Base-by-base conservation (phyloP, 2,797 vertebrate species). In the Esox masquinongy region DNA sequence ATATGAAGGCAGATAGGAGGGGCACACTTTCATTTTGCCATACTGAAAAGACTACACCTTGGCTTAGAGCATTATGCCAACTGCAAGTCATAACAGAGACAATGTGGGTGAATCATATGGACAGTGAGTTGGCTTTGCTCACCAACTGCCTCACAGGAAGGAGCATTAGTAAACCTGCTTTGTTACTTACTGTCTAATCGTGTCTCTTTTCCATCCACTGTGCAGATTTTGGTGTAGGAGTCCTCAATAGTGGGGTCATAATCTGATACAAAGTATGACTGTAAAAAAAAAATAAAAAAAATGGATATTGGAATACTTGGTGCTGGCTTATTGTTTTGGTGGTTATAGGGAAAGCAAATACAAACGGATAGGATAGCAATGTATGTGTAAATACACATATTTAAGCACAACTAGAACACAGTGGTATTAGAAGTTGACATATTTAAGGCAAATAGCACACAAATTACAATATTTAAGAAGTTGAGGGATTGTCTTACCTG, bases 241-340 rank as follows among this genome's bases (percentile, higher is more conserved):
- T 97, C 96, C 78, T 97, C 96, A 6, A 97, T 97, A 78, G 96
- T 97, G 12, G 96, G 96, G 88, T 97, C 96, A 12, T 97, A 97
- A 90, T 97, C 96, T 0, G 96, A 96, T 84, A 97, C 96, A 67
- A 97, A 97, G 91, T 97, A 97, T 2, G 96, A 97, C 96, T 97
- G 92, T 15, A 19, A 74, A 67, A 74, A 36, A 86, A 34, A 34
- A 34, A 34, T 2, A 24, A 80, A 7, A 9, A 2, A 2, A 8
- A 26, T 15, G 50, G 16, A 69, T 17, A 68, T 5, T 53, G 68
- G 59, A 79, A 68, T 71, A 86, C 78, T 78, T 66, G 36, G 66
- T 50, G 39, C 5, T 2, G 16, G 43, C 19, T 73, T 29, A 70
- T 9, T 16, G 53, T 3, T 59, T 59, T 59, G 56, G 56, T 59